phyloP scores from a whole-genome alignment of 2,797 vertebrate genomes.

The Characodon lateralis region DNA sequence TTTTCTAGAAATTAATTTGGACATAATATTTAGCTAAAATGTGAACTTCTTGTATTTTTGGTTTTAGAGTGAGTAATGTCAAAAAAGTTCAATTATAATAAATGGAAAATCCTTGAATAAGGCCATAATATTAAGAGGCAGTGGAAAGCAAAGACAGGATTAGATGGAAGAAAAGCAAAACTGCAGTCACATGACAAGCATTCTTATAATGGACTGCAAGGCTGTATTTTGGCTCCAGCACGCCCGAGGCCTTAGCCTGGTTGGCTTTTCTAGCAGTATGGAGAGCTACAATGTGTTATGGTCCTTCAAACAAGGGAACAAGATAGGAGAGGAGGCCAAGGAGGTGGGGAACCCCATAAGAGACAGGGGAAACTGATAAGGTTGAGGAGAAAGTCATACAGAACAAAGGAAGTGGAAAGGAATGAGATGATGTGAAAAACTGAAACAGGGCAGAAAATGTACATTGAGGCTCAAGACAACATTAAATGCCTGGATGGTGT shows the following conservation, averaged over 20 bases:
- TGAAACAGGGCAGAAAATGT: not conserved
- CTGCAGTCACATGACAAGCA: constrained; percentile 48
- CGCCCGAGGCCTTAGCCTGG: constrained; percentile 65
- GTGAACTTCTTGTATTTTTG: not conserved
- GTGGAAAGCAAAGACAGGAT: constrained; percentile 10
- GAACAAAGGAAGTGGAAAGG: not conserved
- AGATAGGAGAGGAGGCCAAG: constrained; percentile 17
- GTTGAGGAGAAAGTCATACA: constrained; percentile 18
- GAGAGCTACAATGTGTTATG: constrained; percentile 49
- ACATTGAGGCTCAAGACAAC: not conserved
- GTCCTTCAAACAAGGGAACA: constrained; percentile 38
- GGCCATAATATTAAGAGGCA: not conserved
- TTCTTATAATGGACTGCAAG: constrained; percentile 56
- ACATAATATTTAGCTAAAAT: not conserved
- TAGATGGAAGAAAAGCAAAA: constrained; percentile 14
- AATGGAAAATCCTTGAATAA: not conserved
- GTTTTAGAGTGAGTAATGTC: constrained; percentile 10
- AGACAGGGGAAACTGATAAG: constrained; percentile 12
- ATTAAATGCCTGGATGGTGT: constrained; percentile 8
- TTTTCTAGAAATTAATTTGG: not conserved
- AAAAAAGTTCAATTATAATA: not conserved
- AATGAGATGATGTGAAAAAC: not conserved
- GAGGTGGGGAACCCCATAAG: not conserved
- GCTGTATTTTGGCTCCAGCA: constrained; percentile 54
- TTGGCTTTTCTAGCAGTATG: constrained; percentile 63